phyloP scores from a whole-genome alignment of 2,113 vertebrate genomes.

The Numenius arquata region DNA sequence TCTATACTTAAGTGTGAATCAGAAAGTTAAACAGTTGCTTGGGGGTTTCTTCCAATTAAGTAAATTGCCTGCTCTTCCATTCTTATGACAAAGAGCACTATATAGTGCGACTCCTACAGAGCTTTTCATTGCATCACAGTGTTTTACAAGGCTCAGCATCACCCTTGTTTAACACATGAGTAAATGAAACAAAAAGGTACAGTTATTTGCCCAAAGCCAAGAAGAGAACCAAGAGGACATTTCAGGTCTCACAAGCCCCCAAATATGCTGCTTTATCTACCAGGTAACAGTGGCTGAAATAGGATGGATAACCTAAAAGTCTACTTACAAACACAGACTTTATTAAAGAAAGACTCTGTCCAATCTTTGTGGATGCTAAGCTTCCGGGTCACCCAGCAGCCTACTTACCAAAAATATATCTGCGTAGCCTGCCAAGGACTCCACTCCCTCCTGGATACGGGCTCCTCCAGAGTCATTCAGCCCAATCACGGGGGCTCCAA shows the following conservation, averaged over 20 bases:
- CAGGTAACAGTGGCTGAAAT: not conserved
- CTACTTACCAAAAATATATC: slow-evolving; percentile 93
- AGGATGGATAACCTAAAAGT: not conserved
- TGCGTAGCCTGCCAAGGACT: slow-evolving; percentile 96
- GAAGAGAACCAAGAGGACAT: not conserved
- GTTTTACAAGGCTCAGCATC: not conserved
- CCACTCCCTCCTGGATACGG: slow-evolving; percentile 96
- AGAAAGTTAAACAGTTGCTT: not conserved
- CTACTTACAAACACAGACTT: not conserved
- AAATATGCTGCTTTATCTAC: not conserved
- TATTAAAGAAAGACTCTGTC: not conserved
- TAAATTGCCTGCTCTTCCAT: not conserved
- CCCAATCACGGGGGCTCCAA: slow-evolving; percentile 95
- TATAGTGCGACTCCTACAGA: not conserved
- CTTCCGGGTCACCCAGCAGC: not conserved
- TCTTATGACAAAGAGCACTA: not conserved
- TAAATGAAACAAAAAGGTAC: not conserved
- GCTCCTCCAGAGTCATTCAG: slow-evolving; percentile 97
- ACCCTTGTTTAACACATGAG: not conserved
- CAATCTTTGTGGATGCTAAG: not conserved
- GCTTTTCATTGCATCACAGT: not conserved
- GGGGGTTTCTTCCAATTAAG: not conserved
- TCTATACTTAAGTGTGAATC: not conserved
- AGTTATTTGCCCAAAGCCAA: not conserved
- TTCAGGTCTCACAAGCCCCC: not conserved